Base-by-base conservation (phyloP, 1,140 invertebrate species). In the Phortica variegata region DNA sequence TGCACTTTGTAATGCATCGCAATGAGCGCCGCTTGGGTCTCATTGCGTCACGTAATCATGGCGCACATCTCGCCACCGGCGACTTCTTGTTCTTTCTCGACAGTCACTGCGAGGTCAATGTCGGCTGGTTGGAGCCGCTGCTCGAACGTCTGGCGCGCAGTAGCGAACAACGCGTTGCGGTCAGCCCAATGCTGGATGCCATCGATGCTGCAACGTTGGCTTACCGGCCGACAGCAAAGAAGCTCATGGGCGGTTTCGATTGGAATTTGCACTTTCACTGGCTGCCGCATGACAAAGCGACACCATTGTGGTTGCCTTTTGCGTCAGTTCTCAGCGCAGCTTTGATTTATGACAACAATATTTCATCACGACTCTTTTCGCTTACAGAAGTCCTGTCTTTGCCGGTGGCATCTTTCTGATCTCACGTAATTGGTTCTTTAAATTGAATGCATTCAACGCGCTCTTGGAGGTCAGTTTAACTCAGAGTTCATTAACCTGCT, bases 241-340 rank as follows among this genome's bases (percentile, higher is more conserved):
- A 3, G 70, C 93, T 56, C 86, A 94, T 1, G 77, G 91, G 90
- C 19, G 89, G 88, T 0, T 97, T 97, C 69, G 95, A 95, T 77
- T 97, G 94, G 95, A 91, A 89, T 6, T 77, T 97, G 7, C 90
- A 95, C 75, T 97, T 96, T 65, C 94, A 94, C 77, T 97, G 95
- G 95, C 90, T 95, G 53, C 89, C 85, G 65, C 82, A 80, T 0
- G 16, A 43, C 3, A 17, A 61, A 20, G 7, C 6, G 1, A 15
- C 23, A 26, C 5, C 23, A 26, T 26, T 26, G 23, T n/a, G n/a
- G n/a, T n/a, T n/a, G n/a, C n/a, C n/a, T n/a, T n/a, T n/a, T n/a
- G n/a, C n/a, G n/a, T n/a, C n/a, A n/a, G n/a, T n/a, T n/a, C n/a
- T n/a, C n/a, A n/a, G n/a, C n/a, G n/a, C n/a, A n/a, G n/a, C n/a